phyloP scores from a whole-genome alignment of 2,113 vertebrate genomes.

The Mormyrus lacerda region DNA sequence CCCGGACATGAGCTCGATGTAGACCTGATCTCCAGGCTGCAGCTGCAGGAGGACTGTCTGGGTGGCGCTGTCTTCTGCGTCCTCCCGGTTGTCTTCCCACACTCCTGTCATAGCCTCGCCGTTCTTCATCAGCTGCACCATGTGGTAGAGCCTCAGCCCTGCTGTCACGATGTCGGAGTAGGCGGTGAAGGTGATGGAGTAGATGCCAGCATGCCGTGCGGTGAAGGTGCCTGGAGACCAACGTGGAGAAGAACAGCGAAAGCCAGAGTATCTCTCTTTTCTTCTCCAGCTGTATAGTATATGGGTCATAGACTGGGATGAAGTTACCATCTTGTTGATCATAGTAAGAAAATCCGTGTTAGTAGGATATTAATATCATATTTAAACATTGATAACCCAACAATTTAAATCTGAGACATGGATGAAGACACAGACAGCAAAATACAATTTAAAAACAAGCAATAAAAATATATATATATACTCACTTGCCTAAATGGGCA shows the following conservation, averaged over 20 bases:
- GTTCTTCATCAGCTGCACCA: conserved; percentile 50
- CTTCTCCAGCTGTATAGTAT: background rate
- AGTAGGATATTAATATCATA: background rate
- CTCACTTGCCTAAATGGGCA: background rate
- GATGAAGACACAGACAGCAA: background rate
- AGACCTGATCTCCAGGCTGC: conserved; percentile 50
- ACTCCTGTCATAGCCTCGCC: conserved; percentile 18
- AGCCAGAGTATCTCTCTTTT: background rate
- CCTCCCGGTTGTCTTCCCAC: conserved; percentile 60
- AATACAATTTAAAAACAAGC: background rate
- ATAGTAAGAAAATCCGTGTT: background rate
- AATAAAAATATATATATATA: background rate
- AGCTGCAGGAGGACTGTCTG: conserved; percentile 47
- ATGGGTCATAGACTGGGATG: background rate
- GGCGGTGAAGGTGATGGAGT: conserved; percentile 47
- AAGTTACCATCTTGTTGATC: background rate
- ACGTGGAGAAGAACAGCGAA: background rate
- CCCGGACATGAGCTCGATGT: conserved; percentile 44
- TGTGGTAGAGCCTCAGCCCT: conserved; percentile 42
- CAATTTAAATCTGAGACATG: background rate
- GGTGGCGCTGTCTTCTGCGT: conserved; percentile 50
- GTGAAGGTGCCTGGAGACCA: conserved; percentile 51
- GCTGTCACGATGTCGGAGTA: conserved; percentile 37
- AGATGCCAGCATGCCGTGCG: conserved; percentile 44
- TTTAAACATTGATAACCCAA: background rate